These are phyloP conservation scores for Metalampra italica DNA, from an alignment of 2,888 invertebrate genomes.

Conservation along the genomic window DNA sequence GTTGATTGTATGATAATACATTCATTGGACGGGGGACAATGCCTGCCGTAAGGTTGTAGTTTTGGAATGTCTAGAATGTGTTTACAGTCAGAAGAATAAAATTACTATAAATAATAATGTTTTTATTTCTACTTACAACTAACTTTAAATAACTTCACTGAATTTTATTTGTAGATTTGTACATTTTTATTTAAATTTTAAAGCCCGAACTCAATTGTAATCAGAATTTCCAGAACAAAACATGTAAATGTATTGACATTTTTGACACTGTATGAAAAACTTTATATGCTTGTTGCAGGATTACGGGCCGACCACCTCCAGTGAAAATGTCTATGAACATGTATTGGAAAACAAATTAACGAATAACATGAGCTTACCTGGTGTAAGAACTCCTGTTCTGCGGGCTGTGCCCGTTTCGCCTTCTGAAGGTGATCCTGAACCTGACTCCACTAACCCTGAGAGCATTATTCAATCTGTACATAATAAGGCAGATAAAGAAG, in stretches of 20 bases:
- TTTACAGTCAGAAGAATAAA: neutral
- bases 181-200: too few species aligned
- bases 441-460: slow-evolving; percentile 70
- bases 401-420: slow-evolving; percentile 62
- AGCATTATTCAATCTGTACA: slow-evolving; percentile 64
- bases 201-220: too few species aligned
- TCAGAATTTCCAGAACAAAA: too few species aligned
- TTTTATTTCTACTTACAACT: too few species aligned
- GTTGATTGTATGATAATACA: slow-evolving; percentile 41
- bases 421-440: slow-evolving; percentile 60
- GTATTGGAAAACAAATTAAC: slow-evolving; percentile 71
- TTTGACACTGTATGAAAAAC: too few species aligned
- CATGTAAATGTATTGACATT: too few species aligned
- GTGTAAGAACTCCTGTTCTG: slow-evolving; percentile 66
- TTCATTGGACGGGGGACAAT: slow-evolving; percentile 25
- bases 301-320: slow-evolving; percentile 77
- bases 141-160: too few species aligned
- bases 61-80: slow-evolving; percentile 8
- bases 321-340: slow-evolving; percentile 69
- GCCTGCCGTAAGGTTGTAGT: slow-evolving; percentile 15
- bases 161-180: too few species aligned
- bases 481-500: slow-evolving; percentile 57
- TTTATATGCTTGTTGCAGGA: slow-evolving; percentile 56
- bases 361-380: slow-evolving; percentile 67
- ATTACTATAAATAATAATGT: too few species aligned